Conservation (phyloP, 2,797 vertebrate genomes). For the Masticophis lateralis region DNA sequence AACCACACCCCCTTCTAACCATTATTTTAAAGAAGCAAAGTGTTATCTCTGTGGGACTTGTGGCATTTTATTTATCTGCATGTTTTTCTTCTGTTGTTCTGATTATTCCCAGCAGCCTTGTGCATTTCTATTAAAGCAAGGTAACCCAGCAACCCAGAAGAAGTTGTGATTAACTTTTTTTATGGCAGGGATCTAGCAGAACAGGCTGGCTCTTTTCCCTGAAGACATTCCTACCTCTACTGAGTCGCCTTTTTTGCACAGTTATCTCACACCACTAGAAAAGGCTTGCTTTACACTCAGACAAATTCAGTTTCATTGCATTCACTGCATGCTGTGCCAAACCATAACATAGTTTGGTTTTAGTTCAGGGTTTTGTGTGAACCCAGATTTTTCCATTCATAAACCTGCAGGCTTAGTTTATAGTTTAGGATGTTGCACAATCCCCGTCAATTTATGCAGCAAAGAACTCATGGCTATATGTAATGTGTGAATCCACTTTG, state of each 20-base stretch:
- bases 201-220: constrained; percentile 26
- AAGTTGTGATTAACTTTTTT: constrained; percentile 64
- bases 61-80: constrained; percentile 21
- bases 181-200: constrained; percentile 52
- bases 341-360: background rate
- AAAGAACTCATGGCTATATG: background rate
- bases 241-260: constrained; percentile 21
- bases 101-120: constrained; percentile 60
- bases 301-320: background rate
- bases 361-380: background rate
- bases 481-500: background rate
- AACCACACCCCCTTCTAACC: constrained; percentile 51
- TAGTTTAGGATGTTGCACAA: background rate
- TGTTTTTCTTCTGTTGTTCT: constrained; percentile 58
- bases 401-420: background rate
- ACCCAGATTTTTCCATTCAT: background rate
- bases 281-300: background rate
- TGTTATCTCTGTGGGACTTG: constrained; percentile 64
- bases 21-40: constrained; percentile 55
- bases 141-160: constrained; percentile 68
- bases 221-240: constrained; percentile 53
- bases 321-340: background rate
- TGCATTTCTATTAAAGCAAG: constrained; percentile 66
- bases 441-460: background rate
- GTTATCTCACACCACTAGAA: constrained; percentile 8